Conservation (phyloP, 2,797 vertebrate species). For the Scleropages formosus region DNA sequence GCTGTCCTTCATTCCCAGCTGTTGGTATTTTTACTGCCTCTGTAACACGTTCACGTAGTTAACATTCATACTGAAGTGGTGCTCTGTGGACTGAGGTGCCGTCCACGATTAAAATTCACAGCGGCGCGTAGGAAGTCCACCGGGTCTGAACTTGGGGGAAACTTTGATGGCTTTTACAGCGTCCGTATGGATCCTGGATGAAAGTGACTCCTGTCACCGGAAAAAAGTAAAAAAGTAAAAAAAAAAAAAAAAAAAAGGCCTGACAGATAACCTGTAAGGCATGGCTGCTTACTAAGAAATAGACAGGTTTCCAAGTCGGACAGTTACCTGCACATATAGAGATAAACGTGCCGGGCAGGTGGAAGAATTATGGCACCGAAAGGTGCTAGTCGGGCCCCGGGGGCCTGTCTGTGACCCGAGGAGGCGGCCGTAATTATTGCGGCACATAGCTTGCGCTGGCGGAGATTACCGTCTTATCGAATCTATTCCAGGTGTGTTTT, state of each 20-base stretch:
- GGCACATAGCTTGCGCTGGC: slow-evolving; percentile 14
- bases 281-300: slow-evolving; percentile 36
- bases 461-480: slow-evolving; percentile 32
- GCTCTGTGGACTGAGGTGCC: no score
- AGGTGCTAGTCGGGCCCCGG: slow-evolving; percentile 6
- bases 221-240: slow-evolving; percentile 38
- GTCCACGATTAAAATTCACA: no score
- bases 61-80: no score
- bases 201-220: slow-evolving; percentile 37
- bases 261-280: slow-evolving; percentile 26
- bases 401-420: slow-evolving; percentile 1
- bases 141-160: neutral
- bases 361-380: slow-evolving; percentile 17
- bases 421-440: slow-evolving; percentile 13
- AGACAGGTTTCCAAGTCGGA: slow-evolving; percentile 32
- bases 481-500: slow-evolving; percentile 30
- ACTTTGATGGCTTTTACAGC: slow-evolving; percentile 19
- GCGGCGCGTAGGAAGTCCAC: neutral
- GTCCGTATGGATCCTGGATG: slow-evolving; percentile 28
- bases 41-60: no score
- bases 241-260: neutral
- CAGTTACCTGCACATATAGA: slow-evolving; percentile 35
- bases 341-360: slow-evolving; percentile 31
- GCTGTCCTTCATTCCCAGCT: no score
- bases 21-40: no score